phyloP scores from a whole-genome alignment of 2,888 invertebrate species.

The Griposia aprilina region DNA sequence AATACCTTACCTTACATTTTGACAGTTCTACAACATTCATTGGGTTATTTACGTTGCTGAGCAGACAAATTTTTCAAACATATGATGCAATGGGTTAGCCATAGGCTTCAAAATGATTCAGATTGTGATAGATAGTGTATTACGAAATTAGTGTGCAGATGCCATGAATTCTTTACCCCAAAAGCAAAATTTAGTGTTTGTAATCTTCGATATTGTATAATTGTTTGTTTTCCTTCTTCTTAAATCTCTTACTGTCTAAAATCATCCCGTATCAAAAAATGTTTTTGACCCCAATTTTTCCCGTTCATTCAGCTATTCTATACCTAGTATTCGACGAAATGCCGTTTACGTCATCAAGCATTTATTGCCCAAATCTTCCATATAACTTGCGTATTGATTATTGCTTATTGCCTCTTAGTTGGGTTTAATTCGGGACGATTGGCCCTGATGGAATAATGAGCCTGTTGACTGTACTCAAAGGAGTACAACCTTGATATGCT shows the following conservation, averaged over 20 bases:
- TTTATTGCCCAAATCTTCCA: slow-evolving; percentile 31
- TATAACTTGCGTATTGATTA: slow-evolving; percentile 47
- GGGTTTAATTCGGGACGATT: slow-evolving; percentile 68
- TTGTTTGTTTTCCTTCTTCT: not conserved
- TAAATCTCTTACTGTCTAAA: not conserved
- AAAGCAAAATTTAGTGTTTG: not conserved
- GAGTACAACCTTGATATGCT: slow-evolving; percentile 48
- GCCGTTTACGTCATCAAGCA: slow-evolving; percentile 20
- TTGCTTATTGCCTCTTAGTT: slow-evolving; percentile 56
- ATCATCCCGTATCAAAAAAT: not conserved
- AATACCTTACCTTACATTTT: no score
- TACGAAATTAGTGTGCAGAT: no score
- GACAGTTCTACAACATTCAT: no score
- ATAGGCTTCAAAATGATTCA: no score
- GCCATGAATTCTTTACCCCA: no score
- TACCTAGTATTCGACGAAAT: not conserved
- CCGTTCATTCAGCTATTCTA: not conserved
- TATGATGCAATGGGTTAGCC: no score
- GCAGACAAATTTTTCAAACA: no score
- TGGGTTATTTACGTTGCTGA: no score
- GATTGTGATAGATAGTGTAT: no score
- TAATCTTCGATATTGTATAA: not conserved
- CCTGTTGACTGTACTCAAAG: slow-evolving; percentile 49
- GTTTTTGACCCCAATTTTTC: not conserved
- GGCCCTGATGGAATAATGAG: slow-evolving; percentile 70